These are phyloP conservation scores for Drosophila parvula DNA, from an alignment of 1,140 invertebrate species.

Conservation along the genomic window DNA sequence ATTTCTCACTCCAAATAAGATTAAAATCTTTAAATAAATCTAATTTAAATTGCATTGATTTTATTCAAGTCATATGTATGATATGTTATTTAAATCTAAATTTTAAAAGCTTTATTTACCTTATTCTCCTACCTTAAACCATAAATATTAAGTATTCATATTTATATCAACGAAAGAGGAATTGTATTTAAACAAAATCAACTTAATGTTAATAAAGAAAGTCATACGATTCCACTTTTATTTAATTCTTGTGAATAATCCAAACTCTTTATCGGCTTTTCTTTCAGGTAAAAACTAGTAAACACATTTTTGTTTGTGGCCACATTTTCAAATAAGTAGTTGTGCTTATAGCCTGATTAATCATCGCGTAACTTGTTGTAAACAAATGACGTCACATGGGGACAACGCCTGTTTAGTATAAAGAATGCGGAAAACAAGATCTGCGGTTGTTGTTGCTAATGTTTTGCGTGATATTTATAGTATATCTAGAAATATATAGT, in stretches of 20 bases:
- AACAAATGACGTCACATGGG: slow-evolving; percentile 74
- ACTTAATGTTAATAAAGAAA: neutral
- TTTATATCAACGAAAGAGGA: too few species aligned
- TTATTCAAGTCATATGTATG: neutral
- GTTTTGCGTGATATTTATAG: slow-evolving; percentile 27
- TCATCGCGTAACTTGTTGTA: slow-evolving; percentile 50
- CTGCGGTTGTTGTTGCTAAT: slow-evolving; percentile 15
- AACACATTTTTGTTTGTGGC: neutral
- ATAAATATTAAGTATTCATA: too few species aligned
- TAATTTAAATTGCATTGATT: too few species aligned
- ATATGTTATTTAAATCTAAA: too few species aligned
- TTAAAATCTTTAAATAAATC: too few species aligned
- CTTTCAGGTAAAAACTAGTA: neutral
- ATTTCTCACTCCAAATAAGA: too few species aligned
- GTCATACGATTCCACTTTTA: neutral
- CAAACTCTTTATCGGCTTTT: neutral
- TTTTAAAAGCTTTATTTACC: neutral
- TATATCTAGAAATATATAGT: slow-evolving; percentile 12
- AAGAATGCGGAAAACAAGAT: slow-evolving; percentile 65
- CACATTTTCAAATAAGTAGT: neutral
- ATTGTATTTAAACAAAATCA: neutral
- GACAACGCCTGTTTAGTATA: slow-evolving; percentile 30
- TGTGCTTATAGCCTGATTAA: slow-evolving; percentile 16
- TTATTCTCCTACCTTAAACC: too few species aligned
- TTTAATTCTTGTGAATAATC: slow-evolving; percentile 5